Percentiles rank a stretch among this genome's conserved stretches.
Conservation (phyloP, 1,140 invertebrate genomes). For the Thaumetopoea pityocampa region DNA sequence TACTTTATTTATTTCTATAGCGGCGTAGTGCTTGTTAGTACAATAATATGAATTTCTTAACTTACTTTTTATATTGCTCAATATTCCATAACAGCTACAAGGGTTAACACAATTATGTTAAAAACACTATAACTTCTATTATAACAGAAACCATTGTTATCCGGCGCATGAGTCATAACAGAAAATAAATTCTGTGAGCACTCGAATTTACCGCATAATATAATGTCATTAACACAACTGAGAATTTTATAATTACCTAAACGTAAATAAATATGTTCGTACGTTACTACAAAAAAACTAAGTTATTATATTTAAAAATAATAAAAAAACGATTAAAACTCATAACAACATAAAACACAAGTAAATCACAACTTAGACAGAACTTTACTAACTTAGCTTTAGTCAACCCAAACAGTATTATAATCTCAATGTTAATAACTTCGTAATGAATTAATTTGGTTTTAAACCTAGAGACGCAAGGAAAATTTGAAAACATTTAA, state of each 20-base stretch:
- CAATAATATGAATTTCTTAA: too few relatives aligned
- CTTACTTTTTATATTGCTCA: too few relatives aligned
- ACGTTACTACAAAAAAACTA: conserved; percentile 6
- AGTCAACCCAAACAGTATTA: conserved; percentile 1
- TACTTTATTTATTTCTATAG: too few relatives aligned
- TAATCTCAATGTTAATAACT: conserved; percentile 3
- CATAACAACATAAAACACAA: conserved; percentile 11
- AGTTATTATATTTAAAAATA: conserved; percentile 8
- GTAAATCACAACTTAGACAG: conserved; percentile 14
- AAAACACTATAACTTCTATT: conserved; percentile 4
- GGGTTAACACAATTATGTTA: not conserved
- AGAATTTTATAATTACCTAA: not conserved
- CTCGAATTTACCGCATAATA: conserved; percentile 50
- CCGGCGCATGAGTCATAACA: conserved; percentile 27
- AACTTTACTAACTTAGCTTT: conserved; percentile 14
- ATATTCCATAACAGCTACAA: not conserved
- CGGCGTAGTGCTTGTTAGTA: too few relatives aligned
- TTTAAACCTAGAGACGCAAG: not conserved
- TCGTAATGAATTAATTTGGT: not conserved
- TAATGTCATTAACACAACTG: conserved; percentile 20
- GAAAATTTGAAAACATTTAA: conserved; percentile 13
- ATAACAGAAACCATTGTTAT: conserved; percentile 17
- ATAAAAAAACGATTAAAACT: conserved; percentile 12
- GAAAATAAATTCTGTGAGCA: conserved; percentile 21
- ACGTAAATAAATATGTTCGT: not conserved